Conservation (phyloP, 2,113 vertebrate genomes). For the Pseudopodoces humilis region DNA sequence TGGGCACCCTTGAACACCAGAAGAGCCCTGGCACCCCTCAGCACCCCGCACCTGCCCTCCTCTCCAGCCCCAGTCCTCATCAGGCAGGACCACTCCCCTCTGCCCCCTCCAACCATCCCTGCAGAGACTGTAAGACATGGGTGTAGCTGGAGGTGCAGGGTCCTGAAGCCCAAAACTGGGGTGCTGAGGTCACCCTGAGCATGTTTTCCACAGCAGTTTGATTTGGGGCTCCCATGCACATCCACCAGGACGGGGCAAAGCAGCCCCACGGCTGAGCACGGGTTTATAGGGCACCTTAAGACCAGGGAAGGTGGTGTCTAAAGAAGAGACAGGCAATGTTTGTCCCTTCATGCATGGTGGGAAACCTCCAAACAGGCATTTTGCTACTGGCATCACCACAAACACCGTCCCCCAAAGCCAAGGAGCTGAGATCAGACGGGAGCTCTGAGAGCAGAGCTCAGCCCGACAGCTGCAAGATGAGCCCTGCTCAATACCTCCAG, state of each 20-base stretch:
- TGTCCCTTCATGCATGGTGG: background rate
- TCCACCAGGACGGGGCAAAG: background rate
- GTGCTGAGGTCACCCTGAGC: background rate
- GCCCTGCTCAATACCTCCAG: background rate
- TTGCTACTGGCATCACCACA: background rate
- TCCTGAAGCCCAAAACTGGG: background rate
- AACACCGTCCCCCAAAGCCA: background rate
- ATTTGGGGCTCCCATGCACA: background rate
- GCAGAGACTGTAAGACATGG: too few relatives aligned
- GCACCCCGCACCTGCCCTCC: background rate
- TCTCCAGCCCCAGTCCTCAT: background rate
- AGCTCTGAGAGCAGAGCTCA: background rate
- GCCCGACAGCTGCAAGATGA: background rate
- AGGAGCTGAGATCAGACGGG: background rate
- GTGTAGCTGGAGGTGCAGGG: background rate
- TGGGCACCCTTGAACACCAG: background rate
- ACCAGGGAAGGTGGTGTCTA: background rate
- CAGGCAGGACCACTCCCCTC: rapidly evolving
- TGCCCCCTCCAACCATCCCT: background rate
- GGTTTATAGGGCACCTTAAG: background rate
- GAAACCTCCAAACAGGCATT: background rate
- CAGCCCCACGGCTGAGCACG: rapidly evolving
- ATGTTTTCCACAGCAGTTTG: background rate
- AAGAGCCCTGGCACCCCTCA: background rate
- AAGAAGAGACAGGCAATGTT: background rate